Evolutionary conservation across 2,888 invertebrate genomes (phyloP), one percentile per base, ranked within the genome.

Genomic region (Eupithecia subfuscata): DNA sequence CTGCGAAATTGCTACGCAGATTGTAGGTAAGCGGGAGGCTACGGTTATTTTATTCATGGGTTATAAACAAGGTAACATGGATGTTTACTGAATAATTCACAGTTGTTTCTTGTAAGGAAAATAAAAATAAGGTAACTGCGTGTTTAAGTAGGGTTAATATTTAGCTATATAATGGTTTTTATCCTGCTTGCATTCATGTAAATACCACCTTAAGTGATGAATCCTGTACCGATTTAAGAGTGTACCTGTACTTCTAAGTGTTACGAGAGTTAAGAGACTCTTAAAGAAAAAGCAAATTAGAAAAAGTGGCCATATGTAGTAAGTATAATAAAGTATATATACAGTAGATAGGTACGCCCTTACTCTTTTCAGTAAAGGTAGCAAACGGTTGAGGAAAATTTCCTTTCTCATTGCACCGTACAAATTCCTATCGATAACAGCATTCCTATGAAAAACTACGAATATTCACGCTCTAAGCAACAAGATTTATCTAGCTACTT

Each of bases 1-100:
- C 70, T 74, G 78, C 69, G 64, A 77, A 81, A 78, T 80, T 78
- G 76, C 75, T 75, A 74, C 76, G 75, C 71, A 77, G 75, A 78
- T 78, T 78, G 73, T 73, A 79, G 63, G 75, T 78, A 75, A 76
- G 74, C 69, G 70, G 73, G 72, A 69, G 43, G 65, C 52, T 64
- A 37, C 60, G 67, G 67, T 67, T 77, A 70, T 73, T 79, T 76
- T 76, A 75, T 70, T 75, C 73, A 67, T 64, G 48, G 30, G 70
- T 48, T 74, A 73, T 45, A 70, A 69, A 73, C 69, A 75, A 68
- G 60, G 56, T 67, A 43, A 52, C 65, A 64, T 30, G 22, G 30
- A 2, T 64, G 25, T 45, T 52, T 70, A 56, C 37, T 60, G 48
- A 70, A 34, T 70, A 70, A 60, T 70, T 70, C 60, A 70, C 37